A percentile compares a stretch with the other conserved stretches of the same genome.
phyloP scores from a whole-genome alignment of 2,888 invertebrate genomes.

The Eilema depressum region DNA sequence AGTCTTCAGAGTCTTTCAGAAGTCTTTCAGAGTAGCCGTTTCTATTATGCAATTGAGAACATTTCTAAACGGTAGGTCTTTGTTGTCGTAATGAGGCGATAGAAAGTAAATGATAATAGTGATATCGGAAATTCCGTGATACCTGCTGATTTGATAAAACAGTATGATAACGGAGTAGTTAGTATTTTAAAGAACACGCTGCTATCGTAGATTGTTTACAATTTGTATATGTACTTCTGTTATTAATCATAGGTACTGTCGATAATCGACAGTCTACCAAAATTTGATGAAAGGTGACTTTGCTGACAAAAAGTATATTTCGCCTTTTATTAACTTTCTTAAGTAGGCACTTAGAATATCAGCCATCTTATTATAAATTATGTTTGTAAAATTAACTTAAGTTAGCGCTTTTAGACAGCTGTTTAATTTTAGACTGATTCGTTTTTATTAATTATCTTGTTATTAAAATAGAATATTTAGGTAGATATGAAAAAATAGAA shows the following conservation, averaged over 20 bases:
- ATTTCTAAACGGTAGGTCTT: slow-evolving; percentile 13
- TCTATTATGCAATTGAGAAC: not conserved
- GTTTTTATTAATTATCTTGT: no score
- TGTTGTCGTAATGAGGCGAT: slow-evolving; percentile 9
- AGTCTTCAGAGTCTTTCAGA: no score
- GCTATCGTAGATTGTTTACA: slow-evolving; percentile 7
- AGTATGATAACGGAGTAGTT: not conserved
- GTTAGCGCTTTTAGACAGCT: not conserved
- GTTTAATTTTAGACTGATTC: no score
- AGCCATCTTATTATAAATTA: no score
- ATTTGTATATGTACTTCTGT: not conserved
- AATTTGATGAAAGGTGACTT: no score
- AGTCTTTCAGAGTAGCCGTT: no score
- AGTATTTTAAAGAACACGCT: not conserved
- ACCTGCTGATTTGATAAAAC: not conserved
- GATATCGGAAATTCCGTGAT: not conserved
- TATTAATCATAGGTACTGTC: not conserved
- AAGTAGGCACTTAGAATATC: no score
- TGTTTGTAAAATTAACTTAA: not conserved
- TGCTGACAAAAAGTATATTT: no score
- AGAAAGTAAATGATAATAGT: slow-evolving; percentile 8
- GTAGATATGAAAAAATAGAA: no score
- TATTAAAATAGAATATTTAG: no score
- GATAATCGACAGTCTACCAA: no score
- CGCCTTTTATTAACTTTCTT: not conserved